These are phyloP conservation scores for Catostylus mosaicus DNA, from an alignment of 30 jellyfish, hydroid and myxozoan species.

Conservation along the genomic window DNA sequence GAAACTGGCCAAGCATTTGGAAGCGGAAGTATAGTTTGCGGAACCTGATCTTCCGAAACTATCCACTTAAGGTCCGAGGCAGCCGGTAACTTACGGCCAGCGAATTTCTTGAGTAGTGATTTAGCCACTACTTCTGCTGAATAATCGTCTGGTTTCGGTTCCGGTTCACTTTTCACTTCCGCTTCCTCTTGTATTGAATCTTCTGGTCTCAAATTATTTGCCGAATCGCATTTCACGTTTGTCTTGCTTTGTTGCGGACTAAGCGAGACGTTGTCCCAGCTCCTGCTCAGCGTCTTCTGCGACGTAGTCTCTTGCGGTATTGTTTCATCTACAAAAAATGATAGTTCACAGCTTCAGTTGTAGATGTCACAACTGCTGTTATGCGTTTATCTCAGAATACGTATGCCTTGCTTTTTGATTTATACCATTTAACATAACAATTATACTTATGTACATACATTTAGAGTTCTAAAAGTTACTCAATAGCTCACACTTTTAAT, in stretches of 20 bases:
- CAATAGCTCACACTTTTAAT: too few species aligned
- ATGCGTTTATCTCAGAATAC: too few species aligned
- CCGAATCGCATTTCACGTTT: conserved; percentile 10
- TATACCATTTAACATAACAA: too few species aligned
- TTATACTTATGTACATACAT: too few species aligned
- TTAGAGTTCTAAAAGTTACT: too few species aligned
- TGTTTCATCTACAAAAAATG: conserved; percentile 55
- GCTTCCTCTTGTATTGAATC: conserved; percentile 48
- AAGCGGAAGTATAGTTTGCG: conserved; percentile 86
- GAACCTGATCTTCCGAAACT: conserved; percentile 89
- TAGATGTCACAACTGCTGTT: too few species aligned
- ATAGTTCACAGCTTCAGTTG: not conserved
- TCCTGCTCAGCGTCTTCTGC: conserved; percentile 78
- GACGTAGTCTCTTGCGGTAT: conserved; percentile 38
- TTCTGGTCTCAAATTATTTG: conserved; percentile 39
- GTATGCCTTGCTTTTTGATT: too few species aligned
- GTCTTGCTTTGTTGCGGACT: conserved; percentile 64
- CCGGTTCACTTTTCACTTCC: conserved; percentile 6
- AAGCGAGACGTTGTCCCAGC: conserved; percentile 92
- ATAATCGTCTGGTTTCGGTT: conserved; percentile 75
- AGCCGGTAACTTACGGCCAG: conserved; percentile 84
- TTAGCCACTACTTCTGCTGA: conserved; percentile 97
- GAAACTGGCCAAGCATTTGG: conserved; percentile 93
- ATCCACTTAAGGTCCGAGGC: conserved; percentile 97
- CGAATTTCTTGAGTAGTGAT: conserved; percentile 84